Conservation (phyloP, 2,113 vertebrate species). For the Plestiodon gilberti region DNA sequence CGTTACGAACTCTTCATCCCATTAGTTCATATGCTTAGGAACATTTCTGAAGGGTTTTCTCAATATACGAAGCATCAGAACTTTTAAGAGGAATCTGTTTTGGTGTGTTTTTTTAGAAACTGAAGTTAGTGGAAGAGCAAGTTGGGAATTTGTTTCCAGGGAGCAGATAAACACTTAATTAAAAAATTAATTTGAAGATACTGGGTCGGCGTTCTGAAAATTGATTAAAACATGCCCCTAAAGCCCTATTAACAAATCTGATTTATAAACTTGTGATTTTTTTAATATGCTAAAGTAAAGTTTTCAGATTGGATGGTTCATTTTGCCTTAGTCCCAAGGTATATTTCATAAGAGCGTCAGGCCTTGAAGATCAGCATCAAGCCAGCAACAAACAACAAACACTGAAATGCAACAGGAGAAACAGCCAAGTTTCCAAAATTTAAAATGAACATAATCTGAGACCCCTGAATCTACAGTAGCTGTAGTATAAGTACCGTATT, state of each 20-base stretch:
- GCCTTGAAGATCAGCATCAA: neutral
- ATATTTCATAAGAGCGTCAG: neutral
- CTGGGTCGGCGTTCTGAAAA: slow-evolving; percentile 19
- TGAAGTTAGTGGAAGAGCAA: slow-evolving; percentile 11
- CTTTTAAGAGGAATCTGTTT: slow-evolving; percentile 14
- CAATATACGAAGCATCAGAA: neutral
- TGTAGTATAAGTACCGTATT: no score
- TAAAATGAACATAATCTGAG: neutral
- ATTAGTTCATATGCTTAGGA: neutral
- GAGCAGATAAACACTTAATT: slow-evolving; percentile 26
- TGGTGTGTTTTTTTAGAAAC: slow-evolving; percentile 13
- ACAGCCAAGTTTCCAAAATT: neutral
- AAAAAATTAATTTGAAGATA: slow-evolving; percentile 33
- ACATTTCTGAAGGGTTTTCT: neutral
- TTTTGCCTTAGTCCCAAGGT: neutral
- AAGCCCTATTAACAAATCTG: slow-evolving; percentile 5
- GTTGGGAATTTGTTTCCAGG: neutral
- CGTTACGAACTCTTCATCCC: neutral
- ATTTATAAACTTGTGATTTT: neutral
- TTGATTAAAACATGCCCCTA: slow-evolving; percentile 22
- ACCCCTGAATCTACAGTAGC: neutral
- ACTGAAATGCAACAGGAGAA: neutral
- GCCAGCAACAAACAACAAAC: neutral
- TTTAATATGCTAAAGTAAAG: slow-evolving; percentile 1
- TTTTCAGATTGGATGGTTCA: neutral